Evolutionary conservation across 2,797 vertebrate genomes (phyloP), one percentile per base, ranked within the genome.

Genomic region (Decapterus maruadsi): DNA sequence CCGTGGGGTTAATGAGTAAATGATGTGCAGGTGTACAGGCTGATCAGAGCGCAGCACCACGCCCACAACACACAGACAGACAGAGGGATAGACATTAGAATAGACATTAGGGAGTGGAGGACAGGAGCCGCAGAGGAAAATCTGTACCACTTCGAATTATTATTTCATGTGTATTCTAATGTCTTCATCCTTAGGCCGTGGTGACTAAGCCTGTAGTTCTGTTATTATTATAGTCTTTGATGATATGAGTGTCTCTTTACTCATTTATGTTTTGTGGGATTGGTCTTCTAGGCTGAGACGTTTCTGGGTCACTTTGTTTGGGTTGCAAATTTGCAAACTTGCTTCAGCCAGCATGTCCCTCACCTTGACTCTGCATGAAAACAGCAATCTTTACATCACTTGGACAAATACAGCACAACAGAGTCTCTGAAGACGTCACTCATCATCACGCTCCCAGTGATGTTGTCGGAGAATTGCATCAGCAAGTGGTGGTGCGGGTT

Each of bases 301-400:
- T 55, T 40, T 46, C 22, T 26, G 3, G 38, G 40, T 57, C 56
- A 51, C 55, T 26, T 29, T 38, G 16, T 31, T 31, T 43, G 8
- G 26, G 4, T 36, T 60, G n/a, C 56, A 56, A 46, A 66, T 73
- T 45, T 68, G 50, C 57, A 42, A 69, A 63, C 40, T 59, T 65
- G 60, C 55, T 72, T 42, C 50, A 54, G 17, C 61, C 61, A 53
- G 50, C 26, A 40, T 61, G 74, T 74, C 10, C 11, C 17, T 56
- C 62, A 76, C 45, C 54, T 53, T 65, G 68, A 70, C 29, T 75
- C 56, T 61, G 38, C 54, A 75, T 38, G 57, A 65, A 60, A 72
- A 45, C 34, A 34, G n/a, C 46, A 56, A 55, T 75, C 40, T 66
- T 79, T 22, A 58, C 48, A 59, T 59, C 40, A 65, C 65, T 40